Evolutionary conservation across 35 echinoderm and acorn worm genomes (phyloP), one percentile per base, ranked within the genome.

Genomic region (Stichopus chloronotus): DNA sequence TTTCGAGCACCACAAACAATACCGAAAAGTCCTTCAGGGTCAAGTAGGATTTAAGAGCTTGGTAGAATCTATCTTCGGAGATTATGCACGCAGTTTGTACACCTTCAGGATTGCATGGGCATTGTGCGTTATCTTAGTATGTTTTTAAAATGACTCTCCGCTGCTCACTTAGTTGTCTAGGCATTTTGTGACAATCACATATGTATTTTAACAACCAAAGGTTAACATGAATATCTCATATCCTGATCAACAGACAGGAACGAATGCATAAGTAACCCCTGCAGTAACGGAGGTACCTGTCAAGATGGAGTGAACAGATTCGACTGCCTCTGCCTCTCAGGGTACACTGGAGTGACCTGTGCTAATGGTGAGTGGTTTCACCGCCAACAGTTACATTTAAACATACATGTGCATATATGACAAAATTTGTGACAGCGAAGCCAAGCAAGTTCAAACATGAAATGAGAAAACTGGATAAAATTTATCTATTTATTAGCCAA

Each of bases 341-440:
- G 94, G 7, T 95, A 76, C 56, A 92, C 90, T 7, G 94, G 94
- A 3, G 71, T 86, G 25, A 87, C 84, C 10, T 95, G 94, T 81
- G 90, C 92, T 68, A 95, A 55, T 88, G 84, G 94, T 95, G 56
- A 78, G 5, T 88, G 76, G 14, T 87, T 87, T 53, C 0, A 11
- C 54, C 3, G 17, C 14, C 53, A 17, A 17, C 53, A 43, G 17
- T 5, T 83, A 25, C 7, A 52, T 83, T 83, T 30, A 43, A 24
- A 76, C 72, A 20, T 8, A 76, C 72, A 4, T 76, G 72, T 76
- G 17, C 17, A 76, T 76, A 2, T 76, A 43, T 43, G 30, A 43
- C 30, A 43, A 43, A 43, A 43, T 43, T 43, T 43, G 30, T 43
- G 8, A 11, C 17, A 76, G 72, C 5, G 0, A 20, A 6, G 6